A percentile compares a stretch with the other conserved stretches of the same genome.
These are phyloP conservation scores for Lasiommata megera DNA, from an alignment of 2,888 invertebrate species.

Conservation along the genomic window DNA sequence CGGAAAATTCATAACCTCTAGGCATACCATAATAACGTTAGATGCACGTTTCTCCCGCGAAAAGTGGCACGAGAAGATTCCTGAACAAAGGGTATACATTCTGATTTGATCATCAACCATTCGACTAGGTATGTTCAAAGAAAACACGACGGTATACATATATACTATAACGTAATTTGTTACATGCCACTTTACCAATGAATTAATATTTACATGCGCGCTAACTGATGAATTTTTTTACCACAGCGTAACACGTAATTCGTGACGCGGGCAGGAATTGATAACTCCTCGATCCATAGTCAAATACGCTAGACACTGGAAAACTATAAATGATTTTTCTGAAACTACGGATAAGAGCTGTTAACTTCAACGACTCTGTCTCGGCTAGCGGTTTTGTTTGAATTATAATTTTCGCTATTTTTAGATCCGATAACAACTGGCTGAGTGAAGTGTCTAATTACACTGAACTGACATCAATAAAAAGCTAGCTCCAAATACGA, in stretches of 20 bases:
- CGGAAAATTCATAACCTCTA: conserved; percentile 33
- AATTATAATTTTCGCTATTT: conserved; percentile 29
- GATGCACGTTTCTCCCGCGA: conserved; percentile 33
- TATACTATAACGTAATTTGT: neutral
- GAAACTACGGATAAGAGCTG: neutral
- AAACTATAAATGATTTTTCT: neutral
- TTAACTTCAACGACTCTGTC: too few species aligned
- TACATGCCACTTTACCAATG: neutral
- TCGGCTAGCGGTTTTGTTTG: conserved; percentile 22
- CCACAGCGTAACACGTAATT: too few species aligned
- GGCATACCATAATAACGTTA: conserved; percentile 29
- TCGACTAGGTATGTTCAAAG: conserved; percentile 2
- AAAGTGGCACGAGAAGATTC: conserved; percentile 33
- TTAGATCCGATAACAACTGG: conserved; percentile 23
- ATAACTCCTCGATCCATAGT: too few species aligned
- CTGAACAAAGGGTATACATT: conserved; percentile 26
- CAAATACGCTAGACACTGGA: too few species aligned
- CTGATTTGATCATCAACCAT: conserved; percentile 19
- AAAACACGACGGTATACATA: neutral
- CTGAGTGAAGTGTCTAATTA: conserved; percentile 27
- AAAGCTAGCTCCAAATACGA: conserved; percentile 15
- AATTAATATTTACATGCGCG: neutral
- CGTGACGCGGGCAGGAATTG: too few species aligned
- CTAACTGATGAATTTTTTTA: too few species aligned
- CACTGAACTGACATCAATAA: conserved; percentile 11